Percentiles rank a stretch among this genome's conserved stretches.
These are phyloP conservation scores for Argyresthia albistria DNA, from an alignment of 2,888 invertebrate species.

Conservation along the genomic window DNA sequence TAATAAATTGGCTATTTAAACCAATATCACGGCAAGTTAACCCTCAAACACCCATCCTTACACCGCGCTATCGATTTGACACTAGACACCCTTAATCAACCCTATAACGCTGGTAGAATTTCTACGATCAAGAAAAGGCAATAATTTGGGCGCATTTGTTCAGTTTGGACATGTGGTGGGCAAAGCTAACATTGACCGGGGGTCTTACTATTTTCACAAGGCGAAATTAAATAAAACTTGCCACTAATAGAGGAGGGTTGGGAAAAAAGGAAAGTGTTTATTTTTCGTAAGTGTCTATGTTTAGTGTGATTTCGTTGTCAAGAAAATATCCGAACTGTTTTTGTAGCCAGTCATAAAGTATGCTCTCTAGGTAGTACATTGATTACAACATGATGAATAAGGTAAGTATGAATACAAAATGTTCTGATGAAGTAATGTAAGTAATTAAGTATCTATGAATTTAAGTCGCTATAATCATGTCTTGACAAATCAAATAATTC, in stretches of 20 bases:
- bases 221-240: slow-evolving; percentile 66
- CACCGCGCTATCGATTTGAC: neutral
- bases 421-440: no score
- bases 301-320: neutral
- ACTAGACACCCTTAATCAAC: neutral
- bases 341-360: neutral
- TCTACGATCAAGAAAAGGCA: slow-evolving; percentile 29
- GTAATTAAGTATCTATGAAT: no score
- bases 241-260: slow-evolving; percentile 42
- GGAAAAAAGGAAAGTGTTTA: slow-evolving; percentile 9
- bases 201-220: slow-evolving; percentile 47
- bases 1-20: no score
- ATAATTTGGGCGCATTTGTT: slow-evolving; percentile 64
- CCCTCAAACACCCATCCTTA: no score
- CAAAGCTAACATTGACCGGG: slow-evolving; percentile 54
- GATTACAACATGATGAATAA: no score
- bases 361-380: neutral
- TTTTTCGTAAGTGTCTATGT: neutral
- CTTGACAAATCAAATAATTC: no score
- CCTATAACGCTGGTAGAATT: neutral
- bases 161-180: slow-evolving; percentile 39
- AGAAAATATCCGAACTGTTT: neutral
- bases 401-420: no score
- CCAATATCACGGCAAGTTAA: no score
- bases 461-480: no score